phyloP scores from a whole-genome alignment of 2,797 vertebrate species.

The Intellagama lesueurii region DNA sequence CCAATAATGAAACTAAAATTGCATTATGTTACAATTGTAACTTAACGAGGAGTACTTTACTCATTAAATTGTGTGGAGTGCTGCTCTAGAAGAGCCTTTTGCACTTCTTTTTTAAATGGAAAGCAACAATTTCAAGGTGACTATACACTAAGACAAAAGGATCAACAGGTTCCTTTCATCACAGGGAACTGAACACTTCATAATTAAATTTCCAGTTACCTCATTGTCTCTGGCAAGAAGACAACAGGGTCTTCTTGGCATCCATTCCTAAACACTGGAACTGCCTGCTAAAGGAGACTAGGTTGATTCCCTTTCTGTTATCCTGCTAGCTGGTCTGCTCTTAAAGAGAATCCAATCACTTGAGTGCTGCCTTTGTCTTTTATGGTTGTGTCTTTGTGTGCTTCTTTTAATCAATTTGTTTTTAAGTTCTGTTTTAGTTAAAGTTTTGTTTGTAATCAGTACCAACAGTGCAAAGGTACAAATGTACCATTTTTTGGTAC shows the following conservation, averaged over 20 bases:
- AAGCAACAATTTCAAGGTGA: constrained; percentile 1
- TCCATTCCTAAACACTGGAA: neutral
- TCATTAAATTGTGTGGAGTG: neutral
- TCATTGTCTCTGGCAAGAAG: neutral
- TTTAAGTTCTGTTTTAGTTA: neutral
- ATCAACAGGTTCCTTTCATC: neutral
- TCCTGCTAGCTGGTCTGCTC: neutral
- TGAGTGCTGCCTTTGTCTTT: neutral
- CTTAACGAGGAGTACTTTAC: no score
- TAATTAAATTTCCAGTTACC: neutral
- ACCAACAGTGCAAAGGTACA: no score
- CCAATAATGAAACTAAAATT: no score
- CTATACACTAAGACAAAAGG: neutral
- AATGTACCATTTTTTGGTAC: no score
- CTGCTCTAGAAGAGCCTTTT: neutral
- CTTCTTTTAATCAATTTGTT: neutral
- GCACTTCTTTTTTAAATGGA: neutral
- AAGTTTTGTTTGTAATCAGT: neutral
- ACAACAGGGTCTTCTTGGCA: neutral
- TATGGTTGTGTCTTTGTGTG: neutral
- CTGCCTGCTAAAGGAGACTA: neutral
- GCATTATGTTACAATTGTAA: no score
- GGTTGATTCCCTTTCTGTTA: neutral
- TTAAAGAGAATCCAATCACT: neutral
- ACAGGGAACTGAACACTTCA: neutral